phyloP scores from a whole-genome alignment of 2,797 vertebrate genomes.

The Acestrorhynchus altus region DNA sequence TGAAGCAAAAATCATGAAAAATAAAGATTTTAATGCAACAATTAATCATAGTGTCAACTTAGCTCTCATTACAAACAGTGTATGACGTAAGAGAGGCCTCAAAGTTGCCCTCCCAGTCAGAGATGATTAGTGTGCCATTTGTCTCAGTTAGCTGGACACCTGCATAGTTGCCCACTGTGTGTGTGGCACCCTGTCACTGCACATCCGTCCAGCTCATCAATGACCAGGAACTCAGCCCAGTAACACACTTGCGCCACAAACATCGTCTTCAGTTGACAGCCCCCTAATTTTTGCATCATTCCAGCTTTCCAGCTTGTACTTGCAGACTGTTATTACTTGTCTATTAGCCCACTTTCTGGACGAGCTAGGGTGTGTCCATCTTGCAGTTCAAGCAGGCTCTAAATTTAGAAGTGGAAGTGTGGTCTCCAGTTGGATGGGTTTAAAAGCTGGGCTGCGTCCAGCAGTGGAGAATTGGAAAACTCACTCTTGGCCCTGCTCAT shows the following conservation, averaged over 20 bases:
- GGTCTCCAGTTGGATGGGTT: slow-evolving; percentile 65
- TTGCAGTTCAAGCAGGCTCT: slow-evolving; percentile 56
- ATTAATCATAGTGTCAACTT: background rate
- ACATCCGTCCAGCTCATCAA: slow-evolving; percentile 18
- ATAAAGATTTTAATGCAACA: background rate
- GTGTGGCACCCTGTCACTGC: slow-evolving; percentile 6
- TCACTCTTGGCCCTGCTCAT: slow-evolving; percentile 58
- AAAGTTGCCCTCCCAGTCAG: slow-evolving; percentile 37
- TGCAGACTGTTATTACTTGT: slow-evolving; percentile 40
- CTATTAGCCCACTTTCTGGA: slow-evolving; percentile 45
- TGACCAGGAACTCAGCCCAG: slow-evolving; percentile 2
- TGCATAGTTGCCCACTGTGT: slow-evolving; percentile 29
- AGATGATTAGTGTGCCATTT: slow-evolving; percentile 45
- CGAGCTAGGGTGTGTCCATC: slow-evolving; percentile 52
- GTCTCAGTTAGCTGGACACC: slow-evolving; percentile 50
- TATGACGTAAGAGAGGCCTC: slow-evolving; percentile 36
- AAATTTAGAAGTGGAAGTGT: slow-evolving; percentile 63
- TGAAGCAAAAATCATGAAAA: too few species aligned
- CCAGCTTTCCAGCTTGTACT: slow-evolving; percentile 7
- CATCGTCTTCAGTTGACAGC: background rate
- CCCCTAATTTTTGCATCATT: slow-evolving; percentile 13
- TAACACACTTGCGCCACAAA: slow-evolving; percentile 19
- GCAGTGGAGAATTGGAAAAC: slow-evolving; percentile 35
- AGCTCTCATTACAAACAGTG: slow-evolving; percentile 39
- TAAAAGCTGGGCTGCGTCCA: slow-evolving; percentile 67